Conservation (phyloP, 2,888 invertebrate genomes). For the Drosophila fulvimacula region DNA sequence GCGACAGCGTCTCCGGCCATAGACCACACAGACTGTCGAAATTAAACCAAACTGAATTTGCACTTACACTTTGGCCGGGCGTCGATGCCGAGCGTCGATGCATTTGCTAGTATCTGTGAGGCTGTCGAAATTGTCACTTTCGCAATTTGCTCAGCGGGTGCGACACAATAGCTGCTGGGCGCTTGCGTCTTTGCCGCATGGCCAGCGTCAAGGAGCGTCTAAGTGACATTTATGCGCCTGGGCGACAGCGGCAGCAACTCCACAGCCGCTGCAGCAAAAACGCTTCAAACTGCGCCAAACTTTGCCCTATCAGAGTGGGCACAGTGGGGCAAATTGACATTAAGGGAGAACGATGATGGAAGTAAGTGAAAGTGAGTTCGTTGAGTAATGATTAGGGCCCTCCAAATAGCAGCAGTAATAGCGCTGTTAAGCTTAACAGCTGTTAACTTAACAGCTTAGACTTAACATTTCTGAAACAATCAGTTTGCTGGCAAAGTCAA, state of each 20-base stretch:
- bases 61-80: constrained; percentile 69
- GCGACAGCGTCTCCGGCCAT: constrained; percentile 33
- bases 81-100: constrained; percentile 9
- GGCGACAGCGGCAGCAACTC: constrained; percentile 27
- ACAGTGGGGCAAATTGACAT: background rate
- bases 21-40: constrained; percentile 73
- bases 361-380: background rate
- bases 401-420: accelerated
- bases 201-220: constrained; percentile 70
- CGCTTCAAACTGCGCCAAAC: constrained; percentile 39
- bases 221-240: constrained; percentile 81
- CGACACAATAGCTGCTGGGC: constrained; percentile 57
- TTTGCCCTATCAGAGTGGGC: constrained; percentile 33
- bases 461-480: background rate
- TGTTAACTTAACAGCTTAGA: background rate
- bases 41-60: constrained; percentile 80
- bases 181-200: constrained; percentile 49
- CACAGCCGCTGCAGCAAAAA: constrained; percentile 8
- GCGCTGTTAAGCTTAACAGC: background rate
- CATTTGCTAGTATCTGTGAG: constrained; percentile 26
- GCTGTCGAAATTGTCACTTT: constrained; percentile 80
- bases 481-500: background rate
- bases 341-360: background rate
- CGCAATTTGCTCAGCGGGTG: constrained; percentile 70
- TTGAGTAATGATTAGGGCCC: too few relatives aligned